phyloP scores from a whole-genome alignment of 2,797 vertebrate genomes.

The Iguana delicatissima region DNA sequence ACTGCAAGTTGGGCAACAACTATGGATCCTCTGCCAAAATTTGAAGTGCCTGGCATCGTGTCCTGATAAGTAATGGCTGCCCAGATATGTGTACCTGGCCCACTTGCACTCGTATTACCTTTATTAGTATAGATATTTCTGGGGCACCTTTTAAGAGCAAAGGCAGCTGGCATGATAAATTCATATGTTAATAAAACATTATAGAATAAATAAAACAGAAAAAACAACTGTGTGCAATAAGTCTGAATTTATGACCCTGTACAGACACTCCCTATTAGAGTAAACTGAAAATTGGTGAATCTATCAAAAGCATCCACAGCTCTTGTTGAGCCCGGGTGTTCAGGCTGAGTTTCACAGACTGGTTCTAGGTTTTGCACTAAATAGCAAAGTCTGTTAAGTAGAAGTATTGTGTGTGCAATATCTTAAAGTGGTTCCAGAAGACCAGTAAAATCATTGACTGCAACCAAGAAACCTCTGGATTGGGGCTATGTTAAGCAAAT shows the following conservation, averaged over 20 bases:
- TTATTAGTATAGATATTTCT: background rate
- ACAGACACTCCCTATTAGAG: background rate
- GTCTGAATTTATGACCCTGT: background rate
- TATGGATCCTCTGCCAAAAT: too few species aligned
- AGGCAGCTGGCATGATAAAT: background rate
- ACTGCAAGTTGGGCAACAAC: too few species aligned
- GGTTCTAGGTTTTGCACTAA: background rate
- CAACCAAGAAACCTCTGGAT: background rate
- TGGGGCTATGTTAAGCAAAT: background rate
- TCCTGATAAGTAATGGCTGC: too few species aligned
- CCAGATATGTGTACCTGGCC: too few species aligned
- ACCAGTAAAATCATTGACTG: background rate
- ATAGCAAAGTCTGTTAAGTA: background rate
- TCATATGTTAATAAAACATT: background rate
- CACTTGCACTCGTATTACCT: too few species aligned
- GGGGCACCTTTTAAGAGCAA: background rate
- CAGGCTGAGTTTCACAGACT: background rate
- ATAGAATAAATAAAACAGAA: background rate
- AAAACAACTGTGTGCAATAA: background rate
- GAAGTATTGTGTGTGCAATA: background rate
- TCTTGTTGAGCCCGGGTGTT: background rate
- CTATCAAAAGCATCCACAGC: background rate
- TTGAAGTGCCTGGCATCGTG: too few species aligned
- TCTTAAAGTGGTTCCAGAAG: background rate
- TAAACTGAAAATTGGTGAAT: background rate